Conservation (phyloP, 2,113 vertebrate genomes). For the Arothron firmamentum region DNA sequence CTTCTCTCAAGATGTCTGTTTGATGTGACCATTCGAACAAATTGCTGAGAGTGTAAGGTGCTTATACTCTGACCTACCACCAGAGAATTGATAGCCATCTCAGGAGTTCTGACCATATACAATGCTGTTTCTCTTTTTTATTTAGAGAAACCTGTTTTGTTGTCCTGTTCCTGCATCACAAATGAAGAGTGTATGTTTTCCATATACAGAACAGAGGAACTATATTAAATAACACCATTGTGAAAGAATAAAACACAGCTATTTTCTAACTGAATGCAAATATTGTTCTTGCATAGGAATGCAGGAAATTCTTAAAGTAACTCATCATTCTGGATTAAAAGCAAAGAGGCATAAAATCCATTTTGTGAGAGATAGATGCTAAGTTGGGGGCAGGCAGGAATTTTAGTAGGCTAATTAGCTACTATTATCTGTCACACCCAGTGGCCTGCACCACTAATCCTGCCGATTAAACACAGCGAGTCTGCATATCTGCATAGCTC, state of each 20-base stretch:
- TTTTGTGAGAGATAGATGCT: slow-evolving; percentile 54
- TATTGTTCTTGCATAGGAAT: no score
- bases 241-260: slow-evolving; percentile 21
- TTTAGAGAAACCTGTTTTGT: slow-evolving; percentile 37
- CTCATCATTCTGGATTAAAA: slow-evolving; percentile 24
- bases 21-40: slow-evolving; percentile 53
- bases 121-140: no score
- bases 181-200: not conserved
- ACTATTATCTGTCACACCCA: slow-evolving; percentile 62
- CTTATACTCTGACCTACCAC: slow-evolving; percentile 56
- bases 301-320: no score
- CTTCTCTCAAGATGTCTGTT: slow-evolving; percentile 39
- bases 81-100: slow-evolving; percentile 42
- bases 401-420: slow-evolving; percentile 68
- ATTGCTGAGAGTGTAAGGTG: slow-evolving; percentile 51
- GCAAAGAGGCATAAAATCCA: slow-evolving; percentile 58
- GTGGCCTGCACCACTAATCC: slow-evolving; percentile 62
- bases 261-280: slow-evolving; percentile 4
- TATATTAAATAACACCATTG: not conserved
- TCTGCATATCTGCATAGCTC: slow-evolving; percentile 37
- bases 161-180: slow-evolving; percentile 33
- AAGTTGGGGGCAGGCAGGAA: slow-evolving; percentile 55
- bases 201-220: no score
- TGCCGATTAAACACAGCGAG: slow-evolving; percentile 63
- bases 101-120: slow-evolving; percentile 47